Percentiles rank a stretch among this genome's conserved stretches.
phyloP scores from a whole-genome alignment of 2,888 invertebrate genomes.

The Crematogaster levior region DNA sequence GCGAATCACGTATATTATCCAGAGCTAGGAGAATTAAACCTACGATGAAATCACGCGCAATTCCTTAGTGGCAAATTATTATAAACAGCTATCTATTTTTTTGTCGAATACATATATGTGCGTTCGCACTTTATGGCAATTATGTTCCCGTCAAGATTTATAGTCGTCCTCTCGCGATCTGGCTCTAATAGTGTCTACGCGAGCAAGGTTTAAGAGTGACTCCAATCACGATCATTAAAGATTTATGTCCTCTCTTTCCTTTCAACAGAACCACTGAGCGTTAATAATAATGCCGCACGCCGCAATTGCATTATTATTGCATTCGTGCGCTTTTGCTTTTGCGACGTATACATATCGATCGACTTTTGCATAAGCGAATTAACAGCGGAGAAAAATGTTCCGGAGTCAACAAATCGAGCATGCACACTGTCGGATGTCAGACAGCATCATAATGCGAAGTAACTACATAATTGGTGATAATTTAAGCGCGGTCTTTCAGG shows the following conservation, averaged over 20 bases:
- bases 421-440: constrained; percentile 13
- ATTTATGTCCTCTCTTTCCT: constrained; percentile 34
- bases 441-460: constrained; percentile 30
- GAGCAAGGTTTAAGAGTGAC: constrained; percentile 44
- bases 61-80: constrained; percentile 15
- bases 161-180: constrained; percentile 39
- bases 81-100: constrained; percentile 13
- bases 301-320: constrained; percentile 44
- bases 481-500: constrained; percentile 38
- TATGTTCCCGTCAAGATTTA: constrained; percentile 40
- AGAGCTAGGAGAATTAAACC: neutral
- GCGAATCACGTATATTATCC: neutral
- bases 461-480: constrained; percentile 51
- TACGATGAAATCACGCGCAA: constrained; percentile 20
- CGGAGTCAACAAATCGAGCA: constrained; percentile 40
- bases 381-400: constrained; percentile 18
- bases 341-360: constrained; percentile 16
- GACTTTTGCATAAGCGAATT: constrained; percentile 44
- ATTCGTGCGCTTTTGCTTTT: neutral
- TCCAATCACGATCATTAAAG: constrained; percentile 48
- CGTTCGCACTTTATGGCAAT: constrained; percentile 22
- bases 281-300: constrained; percentile 41
- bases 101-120: neutral
- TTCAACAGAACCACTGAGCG: constrained; percentile 17
- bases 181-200: constrained; percentile 26